Base-by-base conservation (phyloP, 2,888 invertebrate species). In the Oscheius sp. region DNA sequence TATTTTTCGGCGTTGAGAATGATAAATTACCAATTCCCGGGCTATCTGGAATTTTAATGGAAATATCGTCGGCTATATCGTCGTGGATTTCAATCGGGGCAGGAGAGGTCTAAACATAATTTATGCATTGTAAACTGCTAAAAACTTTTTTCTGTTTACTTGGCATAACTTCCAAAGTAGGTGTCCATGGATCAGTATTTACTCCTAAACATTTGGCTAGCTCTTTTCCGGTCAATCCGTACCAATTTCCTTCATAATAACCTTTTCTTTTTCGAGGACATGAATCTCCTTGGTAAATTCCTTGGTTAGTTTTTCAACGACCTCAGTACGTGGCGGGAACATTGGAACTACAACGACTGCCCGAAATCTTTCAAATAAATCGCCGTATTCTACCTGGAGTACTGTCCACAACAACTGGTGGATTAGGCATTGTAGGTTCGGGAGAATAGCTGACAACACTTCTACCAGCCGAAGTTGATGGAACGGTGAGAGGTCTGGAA, bases 261-360 rank as follows among this genome's bases (percentile, higher is more conserved):
- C 72, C 41, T 63, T 75, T 16, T 78, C 75, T 2, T 76, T 74
- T 43, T 74, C 63, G 21, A 80, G 9, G n/a, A 78, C 69, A 16
- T 73, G 74, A 29, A 80, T 72, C 45, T 80, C 80, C 29, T 66
- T 66, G n/a, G 66, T 66, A 18, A n/a, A 52, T 49, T 80, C 80
- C 29, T 66, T 66, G 35, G 66, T 66, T 16, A 29, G 29, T 27
- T 66, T 66, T 52, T 66, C 66, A 13, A 66, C 16, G 13, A 64
- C 25, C 46, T 64, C 66, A 16, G 2, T 49, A n/a, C 52, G 35
- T 16, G 25, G 18, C 7, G 63, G 63, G 43, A 45, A 63, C 46
- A 66, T 66, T 52, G 46, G 23, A 18, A 66, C 18, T 16, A 66
- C 23, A 46, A 66, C 27, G 13, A 66, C 52, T 27, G 29, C 27